A percentile compares a stretch with the other conserved stretches of the same genome.
phyloP scores from a whole-genome alignment of 2,797 vertebrate species.

The Lacerta viridis region DNA sequence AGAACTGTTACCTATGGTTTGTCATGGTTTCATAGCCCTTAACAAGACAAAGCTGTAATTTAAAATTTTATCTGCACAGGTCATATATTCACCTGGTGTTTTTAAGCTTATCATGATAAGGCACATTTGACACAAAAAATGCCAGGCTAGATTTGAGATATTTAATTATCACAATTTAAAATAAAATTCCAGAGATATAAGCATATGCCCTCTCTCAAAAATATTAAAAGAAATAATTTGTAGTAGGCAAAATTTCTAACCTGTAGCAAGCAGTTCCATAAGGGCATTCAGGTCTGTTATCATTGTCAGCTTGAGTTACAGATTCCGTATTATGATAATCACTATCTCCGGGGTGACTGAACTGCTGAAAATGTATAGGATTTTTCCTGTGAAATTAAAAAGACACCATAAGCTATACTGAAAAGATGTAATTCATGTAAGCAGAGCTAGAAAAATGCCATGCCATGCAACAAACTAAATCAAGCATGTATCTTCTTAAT shows the following conservation, averaged over 20 bases:
- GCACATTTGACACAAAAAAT: not conserved
- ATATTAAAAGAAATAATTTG: not conserved
- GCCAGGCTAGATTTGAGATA: not conserved
- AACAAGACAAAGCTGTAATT: too few relatives aligned
- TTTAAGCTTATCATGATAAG: not conserved
- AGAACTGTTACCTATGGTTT: not conserved
- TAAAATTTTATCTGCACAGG: not conserved
- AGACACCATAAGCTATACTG: not conserved
- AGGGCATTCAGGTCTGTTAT: slow-evolving; percentile 77
- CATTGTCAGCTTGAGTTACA: slow-evolving; percentile 34
- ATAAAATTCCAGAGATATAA: not conserved
- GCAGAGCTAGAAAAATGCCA: not conserved
- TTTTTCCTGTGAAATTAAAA: slow-evolving; percentile 78
- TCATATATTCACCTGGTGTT: not conserved
- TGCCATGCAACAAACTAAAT: not conserved
- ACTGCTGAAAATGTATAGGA: slow-evolving; percentile 83
- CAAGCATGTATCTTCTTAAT: not conserved
- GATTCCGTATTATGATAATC: slow-evolving; percentile 66
- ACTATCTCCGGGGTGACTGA: slow-evolving; percentile 81
- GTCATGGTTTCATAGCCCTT: not conserved
- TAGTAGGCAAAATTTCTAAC: slow-evolving; percentile 58
- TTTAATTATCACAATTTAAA: not conserved
- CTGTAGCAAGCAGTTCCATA: slow-evolving; percentile 83
- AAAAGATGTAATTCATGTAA: slow-evolving; percentile 2
- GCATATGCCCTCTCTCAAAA: not conserved